Evolutionary conservation across 2,797 vertebrate species (phyloP).

Genomic region (Halcyon smyrnensis): DNA sequence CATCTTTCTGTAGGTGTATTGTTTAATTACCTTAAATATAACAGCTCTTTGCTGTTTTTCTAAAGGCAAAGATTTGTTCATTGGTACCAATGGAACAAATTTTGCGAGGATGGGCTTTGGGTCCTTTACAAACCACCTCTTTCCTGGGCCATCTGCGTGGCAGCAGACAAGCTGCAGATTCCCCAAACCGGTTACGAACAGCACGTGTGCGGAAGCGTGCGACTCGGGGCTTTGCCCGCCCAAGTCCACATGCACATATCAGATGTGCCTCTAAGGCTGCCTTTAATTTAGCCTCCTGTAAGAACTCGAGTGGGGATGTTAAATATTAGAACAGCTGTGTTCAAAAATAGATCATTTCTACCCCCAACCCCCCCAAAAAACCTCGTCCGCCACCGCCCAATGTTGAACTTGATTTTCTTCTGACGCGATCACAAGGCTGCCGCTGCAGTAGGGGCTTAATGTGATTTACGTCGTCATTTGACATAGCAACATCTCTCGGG

Average conservation of each 20-base stretch:
- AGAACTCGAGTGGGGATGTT: conserved; percentile 20
- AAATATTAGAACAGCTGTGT: conserved; percentile 54
- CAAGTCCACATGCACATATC: background rate
- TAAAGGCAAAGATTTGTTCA: background rate
- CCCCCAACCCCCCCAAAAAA: background rate
- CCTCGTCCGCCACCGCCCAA: background rate
- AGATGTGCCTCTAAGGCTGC: background rate
- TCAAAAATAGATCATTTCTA: conserved; percentile 61
- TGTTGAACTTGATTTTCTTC: conserved; percentile 72
- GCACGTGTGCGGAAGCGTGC: background rate
- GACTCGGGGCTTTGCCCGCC: background rate
- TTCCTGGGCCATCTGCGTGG: background rate
- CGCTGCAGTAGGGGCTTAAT: conserved; percentile 71
- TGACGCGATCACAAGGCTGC: conserved; percentile 66
- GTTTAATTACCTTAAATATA: background rate
- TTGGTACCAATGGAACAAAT: background rate
- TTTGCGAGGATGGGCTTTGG: background rate
- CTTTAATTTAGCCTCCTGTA: conserved; percentile 25
- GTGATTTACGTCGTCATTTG: conserved; percentile 73
- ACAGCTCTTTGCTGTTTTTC: background rate
- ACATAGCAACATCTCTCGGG: conserved; percentile 69
- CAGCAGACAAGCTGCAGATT: background rate
- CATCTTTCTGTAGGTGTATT: background rate
- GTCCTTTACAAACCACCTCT: background rate
- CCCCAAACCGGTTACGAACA: background rate